phyloP scores from a whole-genome alignment of 2,888 invertebrate genomes.

The Leistus spinibarbis region DNA sequence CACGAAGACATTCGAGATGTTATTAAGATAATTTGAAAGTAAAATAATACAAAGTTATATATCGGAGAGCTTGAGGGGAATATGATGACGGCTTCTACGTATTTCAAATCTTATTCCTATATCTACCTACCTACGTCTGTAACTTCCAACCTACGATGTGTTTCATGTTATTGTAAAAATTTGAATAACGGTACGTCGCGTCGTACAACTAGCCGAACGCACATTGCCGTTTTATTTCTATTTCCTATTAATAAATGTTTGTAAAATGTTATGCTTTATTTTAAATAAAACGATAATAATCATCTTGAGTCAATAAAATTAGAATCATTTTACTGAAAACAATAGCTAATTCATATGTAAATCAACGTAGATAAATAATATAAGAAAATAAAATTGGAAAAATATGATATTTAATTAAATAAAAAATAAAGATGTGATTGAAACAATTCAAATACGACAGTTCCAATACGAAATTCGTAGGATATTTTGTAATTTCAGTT shows the following conservation, averaged over 20 bases:
- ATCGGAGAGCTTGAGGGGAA: slow-evolving; percentile 35
- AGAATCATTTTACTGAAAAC: no score
- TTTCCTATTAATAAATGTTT: not conserved
- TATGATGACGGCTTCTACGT: slow-evolving; percentile 37
- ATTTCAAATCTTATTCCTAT: slow-evolving; percentile 37
- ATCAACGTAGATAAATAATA: no score
- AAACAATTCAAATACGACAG: no score
- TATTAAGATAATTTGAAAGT: slow-evolving; percentile 39
- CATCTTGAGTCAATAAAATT: no score
- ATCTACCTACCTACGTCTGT: slow-evolving; percentile 6
- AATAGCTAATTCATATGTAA: no score
- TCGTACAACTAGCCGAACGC: not conserved
- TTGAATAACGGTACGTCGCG: not conserved
- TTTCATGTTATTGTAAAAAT: not conserved
- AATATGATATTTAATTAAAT: no score
- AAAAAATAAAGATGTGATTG: no score
- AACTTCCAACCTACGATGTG: not conserved
- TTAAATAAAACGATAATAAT: not conserved
- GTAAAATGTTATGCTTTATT: not conserved
- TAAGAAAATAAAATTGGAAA: no score
- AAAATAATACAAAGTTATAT: slow-evolving; percentile 39
- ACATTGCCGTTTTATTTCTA: not conserved
- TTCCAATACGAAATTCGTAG: no score
- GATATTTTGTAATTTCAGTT: no score
- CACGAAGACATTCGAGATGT: slow-evolving; percentile 39